Evolutionary conservation across 2,113 vertebrate genomes (phyloP).

Genomic region (Archocentrus centrarchus): DNA sequence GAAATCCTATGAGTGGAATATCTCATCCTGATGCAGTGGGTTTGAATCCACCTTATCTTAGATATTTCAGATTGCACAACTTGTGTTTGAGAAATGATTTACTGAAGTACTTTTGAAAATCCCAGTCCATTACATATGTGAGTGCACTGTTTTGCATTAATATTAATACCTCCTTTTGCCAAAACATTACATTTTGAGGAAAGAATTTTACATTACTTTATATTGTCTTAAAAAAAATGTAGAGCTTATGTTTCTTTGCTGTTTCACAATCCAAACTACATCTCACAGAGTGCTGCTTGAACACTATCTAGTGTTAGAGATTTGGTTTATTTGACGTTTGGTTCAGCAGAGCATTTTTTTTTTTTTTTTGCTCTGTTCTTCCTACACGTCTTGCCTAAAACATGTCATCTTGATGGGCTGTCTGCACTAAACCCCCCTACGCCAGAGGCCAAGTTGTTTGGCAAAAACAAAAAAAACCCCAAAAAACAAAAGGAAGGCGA

Average conservation of each 20-base stretch:
- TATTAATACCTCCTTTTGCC: constrained; percentile 18
- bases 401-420: constrained; percentile 27
- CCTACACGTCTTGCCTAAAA: neutral
- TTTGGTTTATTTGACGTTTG: constrained; percentile 5
- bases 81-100: constrained; percentile 26
- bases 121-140: neutral
- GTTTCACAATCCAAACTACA: neutral
- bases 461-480: neutral
- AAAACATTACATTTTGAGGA: constrained; percentile 35
- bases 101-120: constrained; percentile 13
- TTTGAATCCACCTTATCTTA: constrained; percentile 15
- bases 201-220: constrained; percentile 22
- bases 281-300: neutral
- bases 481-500: neutral
- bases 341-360: neutral
- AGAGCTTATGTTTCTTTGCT: neutral
- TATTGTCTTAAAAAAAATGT: neutral
- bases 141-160: constrained; percentile 7
- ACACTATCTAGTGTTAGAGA: neutral
- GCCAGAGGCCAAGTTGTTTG: neutral
- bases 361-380: neutral
- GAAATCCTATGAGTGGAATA: constrained; percentile 12
- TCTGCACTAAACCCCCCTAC: constrained; percentile 14
- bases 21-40: neutral
- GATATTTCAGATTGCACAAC: constrained; percentile 11